Base-by-base conservation (phyloP, 2,797 vertebrate genomes). In the Microctenopoma steveboyesi region DNA sequence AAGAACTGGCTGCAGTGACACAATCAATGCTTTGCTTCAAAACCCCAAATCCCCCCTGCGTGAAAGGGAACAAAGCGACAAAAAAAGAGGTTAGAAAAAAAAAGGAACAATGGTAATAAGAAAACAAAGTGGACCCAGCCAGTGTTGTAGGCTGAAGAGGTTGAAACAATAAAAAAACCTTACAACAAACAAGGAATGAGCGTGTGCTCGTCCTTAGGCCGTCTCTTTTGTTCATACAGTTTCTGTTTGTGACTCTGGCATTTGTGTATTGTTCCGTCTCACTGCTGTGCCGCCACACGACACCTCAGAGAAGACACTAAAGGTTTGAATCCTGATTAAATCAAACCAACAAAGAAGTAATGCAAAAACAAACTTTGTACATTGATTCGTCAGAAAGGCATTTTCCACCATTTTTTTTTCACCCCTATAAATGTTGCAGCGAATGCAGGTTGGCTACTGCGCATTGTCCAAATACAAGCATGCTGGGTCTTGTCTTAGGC, bases 281-380 rank as follows among this genome's bases (percentile, higher is more conserved):
- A 37, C 66, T 35, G 72, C 54, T 65, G 74, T 52, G 79, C 57
- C 62, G 60, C 69, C 64, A 72, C 65, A 64, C 76, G 14, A 86
- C 86, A 74, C 87, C 72, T 69, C 69, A 61, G 85, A 93, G 87
- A 92, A 92, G 90, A 93, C 90, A 91, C 90, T 90, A 76, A 93
- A 91, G 92, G 92, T 90, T 91, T 87, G 84, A 92, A 89, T 92
- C 88, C 86, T 78, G 82, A 87, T 89, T 86, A 81, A 78, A 86
- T 72, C 53, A 82, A 83, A 78, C 39, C n/a, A 55, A 81, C 47
- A 79, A 84, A 73, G 73, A 81, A 69, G 73, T 60, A 74, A 91
- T 91, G 83, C 74, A 86, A 92, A 87, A 87, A 83, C 63, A 79
- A 88, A 88, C 79, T 89, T 87, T 92, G 87, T 93, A 92, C 90